phyloP scores from a whole-genome alignment of 64 coral and sea anemone genomes.

The Pocillopora verrucosa region DNA sequence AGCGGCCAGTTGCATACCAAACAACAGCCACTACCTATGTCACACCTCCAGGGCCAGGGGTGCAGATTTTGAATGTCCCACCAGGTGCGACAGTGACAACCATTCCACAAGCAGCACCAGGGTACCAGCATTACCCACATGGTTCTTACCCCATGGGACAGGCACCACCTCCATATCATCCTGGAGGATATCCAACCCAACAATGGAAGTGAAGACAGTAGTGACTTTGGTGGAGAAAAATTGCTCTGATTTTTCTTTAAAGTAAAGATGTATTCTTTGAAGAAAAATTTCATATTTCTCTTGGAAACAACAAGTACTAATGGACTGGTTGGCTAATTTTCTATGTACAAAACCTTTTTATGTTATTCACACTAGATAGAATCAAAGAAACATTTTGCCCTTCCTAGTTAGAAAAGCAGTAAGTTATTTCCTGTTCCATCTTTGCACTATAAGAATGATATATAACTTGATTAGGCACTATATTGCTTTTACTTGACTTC shows the following conservation, averaged over 20 bases:
- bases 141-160: conserved; percentile 26
- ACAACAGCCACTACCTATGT: conserved; percentile 46
- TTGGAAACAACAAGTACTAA: too few species aligned
- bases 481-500: too few species aligned
- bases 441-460: too few species aligned
- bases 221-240: not conserved
- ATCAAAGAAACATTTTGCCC: too few species aligned
- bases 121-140: not conserved
- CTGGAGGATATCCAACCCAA: conserved; percentile 16
- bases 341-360: too few species aligned
- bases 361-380: too few species aligned
- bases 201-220: conserved; percentile 6
- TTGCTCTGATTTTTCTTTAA: not conserved
- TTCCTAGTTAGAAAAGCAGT: too few species aligned
- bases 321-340: too few species aligned
- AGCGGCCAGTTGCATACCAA: conserved; percentile 52
- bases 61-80: conserved; percentile 39
- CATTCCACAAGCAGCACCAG: conserved; percentile 15
- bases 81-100: conserved; percentile 58
- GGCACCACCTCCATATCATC: conserved; percentile 32
- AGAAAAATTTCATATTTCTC: too few species aligned
- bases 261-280: not conserved
- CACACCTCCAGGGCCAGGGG: conserved; percentile 8
- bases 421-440: too few species aligned
- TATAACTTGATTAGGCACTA: too few species aligned